phyloP scores from a whole-genome alignment of 1,140 invertebrate species.

The Eumaeus atala region DNA sequence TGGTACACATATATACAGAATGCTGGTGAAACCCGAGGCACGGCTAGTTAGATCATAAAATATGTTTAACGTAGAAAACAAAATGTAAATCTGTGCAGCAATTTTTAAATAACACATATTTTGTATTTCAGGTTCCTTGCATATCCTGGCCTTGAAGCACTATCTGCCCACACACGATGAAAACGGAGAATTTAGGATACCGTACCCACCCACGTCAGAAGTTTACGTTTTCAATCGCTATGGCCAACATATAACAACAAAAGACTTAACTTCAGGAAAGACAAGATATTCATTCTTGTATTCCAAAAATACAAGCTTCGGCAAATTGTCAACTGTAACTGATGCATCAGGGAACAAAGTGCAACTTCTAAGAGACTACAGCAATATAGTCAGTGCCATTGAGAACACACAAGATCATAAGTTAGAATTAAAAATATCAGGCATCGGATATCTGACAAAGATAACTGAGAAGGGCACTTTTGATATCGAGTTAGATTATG shows the following conservation, averaged over 20 bases:
- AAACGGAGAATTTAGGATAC: conserved; percentile 93
- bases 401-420: conserved; percentile 95
- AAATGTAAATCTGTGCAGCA: too few species aligned
- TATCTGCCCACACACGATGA: conserved; percentile 92
- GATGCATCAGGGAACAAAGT: conserved; percentile 96
- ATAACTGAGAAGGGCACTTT: conserved; percentile 86
- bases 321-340: conserved; percentile 92
- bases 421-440: conserved; percentile 90
- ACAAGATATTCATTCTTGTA: conserved; percentile 96
- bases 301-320: conserved; percentile 96
- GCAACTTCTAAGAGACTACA: conserved; percentile 92
- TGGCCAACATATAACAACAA: conserved; percentile 95
- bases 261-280: conserved; percentile 93
- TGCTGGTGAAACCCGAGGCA: too few species aligned
- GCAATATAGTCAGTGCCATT: conserved; percentile 91
- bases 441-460: conserved; percentile 88
- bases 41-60: too few species aligned
- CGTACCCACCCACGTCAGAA: conserved; percentile 92
- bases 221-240: conserved; percentile 96
- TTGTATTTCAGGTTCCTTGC: conserved; percentile 78
- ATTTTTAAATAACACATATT: not conserved
- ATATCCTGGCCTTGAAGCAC: conserved; percentile 92
- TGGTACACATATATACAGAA: too few species aligned
- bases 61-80: too few species aligned
- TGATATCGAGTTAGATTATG: conserved; percentile 90